These are phyloP conservation scores for Drosophila sp. DNA, from an alignment of 1,140 invertebrate species.

Conservation along the genomic window DNA sequence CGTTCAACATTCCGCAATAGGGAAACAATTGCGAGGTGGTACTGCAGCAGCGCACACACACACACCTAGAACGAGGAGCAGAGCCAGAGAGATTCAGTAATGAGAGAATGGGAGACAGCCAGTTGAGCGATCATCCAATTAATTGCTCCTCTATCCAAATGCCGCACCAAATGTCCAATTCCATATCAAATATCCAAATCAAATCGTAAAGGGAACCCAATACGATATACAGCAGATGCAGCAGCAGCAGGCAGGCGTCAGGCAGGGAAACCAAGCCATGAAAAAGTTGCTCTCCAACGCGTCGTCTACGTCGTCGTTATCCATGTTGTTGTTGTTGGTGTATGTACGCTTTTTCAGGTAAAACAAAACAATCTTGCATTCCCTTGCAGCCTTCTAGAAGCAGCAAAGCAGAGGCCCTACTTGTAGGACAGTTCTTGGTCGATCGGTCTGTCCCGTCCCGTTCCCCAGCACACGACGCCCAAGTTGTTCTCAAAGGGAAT, in stretches of 20 bases:
- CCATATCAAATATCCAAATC: constrained; percentile 1
- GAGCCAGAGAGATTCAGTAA: background rate
- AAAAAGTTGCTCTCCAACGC: constrained; percentile 25
- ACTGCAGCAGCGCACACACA: constrained; percentile 65
- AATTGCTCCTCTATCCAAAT: constrained; percentile 20
- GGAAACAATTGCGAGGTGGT: constrained; percentile 79
- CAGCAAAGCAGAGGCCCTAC: background rate
- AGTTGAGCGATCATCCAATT: constrained; percentile 45
- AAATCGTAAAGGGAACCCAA: constrained; percentile 75
- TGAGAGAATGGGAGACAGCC: constrained; percentile 4
- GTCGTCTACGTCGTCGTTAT: constrained; percentile 20
- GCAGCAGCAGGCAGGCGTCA: constrained; percentile 50
- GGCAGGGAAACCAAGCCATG: constrained; percentile 48
- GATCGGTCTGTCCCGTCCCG: background rate
- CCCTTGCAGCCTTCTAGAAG: constrained; percentile 19
- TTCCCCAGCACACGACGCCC: constrained; percentile 21
- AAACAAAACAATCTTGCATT: background rate
- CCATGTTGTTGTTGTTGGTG: constrained; percentile 55
- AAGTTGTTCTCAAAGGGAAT: constrained; percentile 78
- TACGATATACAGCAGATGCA: constrained; percentile 70
- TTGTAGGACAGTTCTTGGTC: constrained; percentile 13
- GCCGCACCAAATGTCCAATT: constrained; percentile 19
- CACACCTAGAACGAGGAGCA: constrained; percentile 2
- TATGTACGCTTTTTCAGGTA: constrained; percentile 45
- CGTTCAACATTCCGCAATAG: constrained; percentile 77